phyloP scores from a whole-genome alignment of 2,113 vertebrate species.

The Nothocercus julius region DNA sequence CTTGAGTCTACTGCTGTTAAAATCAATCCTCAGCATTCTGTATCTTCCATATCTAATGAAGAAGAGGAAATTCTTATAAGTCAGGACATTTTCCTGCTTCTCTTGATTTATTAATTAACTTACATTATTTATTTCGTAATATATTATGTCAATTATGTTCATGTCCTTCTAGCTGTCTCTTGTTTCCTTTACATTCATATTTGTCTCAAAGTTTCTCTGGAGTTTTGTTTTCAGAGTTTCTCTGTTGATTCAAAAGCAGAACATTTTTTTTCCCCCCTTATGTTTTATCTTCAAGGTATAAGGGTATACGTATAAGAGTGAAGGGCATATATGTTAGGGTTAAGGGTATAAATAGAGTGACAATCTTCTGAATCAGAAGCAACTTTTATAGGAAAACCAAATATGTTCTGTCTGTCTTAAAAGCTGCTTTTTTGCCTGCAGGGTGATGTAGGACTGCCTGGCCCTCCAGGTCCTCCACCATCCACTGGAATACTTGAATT shows the following conservation, averaged over 20 bases:
- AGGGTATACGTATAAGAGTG: too few relatives aligned
- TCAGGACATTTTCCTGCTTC: background rate
- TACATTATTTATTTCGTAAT: background rate
- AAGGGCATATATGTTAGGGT: too few relatives aligned
- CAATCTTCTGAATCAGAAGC: background rate
- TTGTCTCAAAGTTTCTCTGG: background rate
- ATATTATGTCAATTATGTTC: background rate
- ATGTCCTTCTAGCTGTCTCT: background rate
- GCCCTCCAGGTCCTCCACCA: constrained; percentile 85
- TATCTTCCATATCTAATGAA: background rate
- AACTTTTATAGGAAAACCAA: background rate
- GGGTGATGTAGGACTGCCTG: constrained; percentile 88
- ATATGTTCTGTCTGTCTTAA: background rate
- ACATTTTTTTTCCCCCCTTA: too few relatives aligned
- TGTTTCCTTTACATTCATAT: background rate
- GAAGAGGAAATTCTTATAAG: too few relatives aligned
- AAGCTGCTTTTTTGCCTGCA: constrained; percentile 61
- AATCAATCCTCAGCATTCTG: background rate
- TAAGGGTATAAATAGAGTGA: background rate
- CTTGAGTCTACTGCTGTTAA: background rate
- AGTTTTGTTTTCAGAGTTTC: background rate
- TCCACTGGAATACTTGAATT: constrained; percentile 86
- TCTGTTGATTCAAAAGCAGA: background rate
- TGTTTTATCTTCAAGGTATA: too few relatives aligned
- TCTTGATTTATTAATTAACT: background rate